Evolutionary conservation across 2,113 vertebrate genomes (phyloP).

Genomic region (Anseranas semipalmata): DNA sequence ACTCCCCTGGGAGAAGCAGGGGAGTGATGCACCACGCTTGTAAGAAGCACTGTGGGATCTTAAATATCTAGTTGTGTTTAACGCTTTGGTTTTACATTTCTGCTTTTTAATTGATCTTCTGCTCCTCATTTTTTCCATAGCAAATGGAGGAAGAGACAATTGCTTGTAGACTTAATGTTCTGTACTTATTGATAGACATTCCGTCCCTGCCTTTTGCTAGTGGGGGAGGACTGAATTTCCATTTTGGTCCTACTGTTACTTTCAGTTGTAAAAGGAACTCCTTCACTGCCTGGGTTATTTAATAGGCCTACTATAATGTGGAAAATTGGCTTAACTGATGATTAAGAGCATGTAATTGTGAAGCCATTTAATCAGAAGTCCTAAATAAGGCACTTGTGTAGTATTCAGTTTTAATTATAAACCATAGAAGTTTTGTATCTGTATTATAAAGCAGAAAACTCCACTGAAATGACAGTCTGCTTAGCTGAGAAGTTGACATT

Average conservation of each 20-base stretch:
- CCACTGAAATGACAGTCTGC: not conserved
- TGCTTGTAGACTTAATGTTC: not conserved
- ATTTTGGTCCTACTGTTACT: not conserved
- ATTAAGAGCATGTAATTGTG: not conserved
- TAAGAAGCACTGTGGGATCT: constrained; percentile 3
- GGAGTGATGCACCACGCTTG: not conserved
- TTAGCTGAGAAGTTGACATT: not conserved
- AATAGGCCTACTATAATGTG: not conserved
- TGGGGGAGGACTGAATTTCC: not conserved
- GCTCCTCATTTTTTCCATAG: not conserved
- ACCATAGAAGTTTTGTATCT: not conserved
- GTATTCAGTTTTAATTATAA: not conserved
- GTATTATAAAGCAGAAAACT: not conserved
- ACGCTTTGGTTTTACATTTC: not conserved
- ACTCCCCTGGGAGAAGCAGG: not conserved
- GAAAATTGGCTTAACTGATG: not conserved
- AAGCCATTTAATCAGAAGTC: not conserved
- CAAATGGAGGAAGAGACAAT: not conserved
- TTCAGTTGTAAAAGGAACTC: constrained; percentile 2
- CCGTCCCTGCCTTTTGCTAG: not conserved
- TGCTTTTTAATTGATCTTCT: constrained; percentile 43
- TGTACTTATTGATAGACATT: not conserved
- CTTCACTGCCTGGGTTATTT: not conserved
- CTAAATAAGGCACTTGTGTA: not conserved
- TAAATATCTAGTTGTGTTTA: not conserved